phyloP scores from a whole-genome alignment of 2,113 vertebrate genomes.

The Capreolus pygargus region DNA sequence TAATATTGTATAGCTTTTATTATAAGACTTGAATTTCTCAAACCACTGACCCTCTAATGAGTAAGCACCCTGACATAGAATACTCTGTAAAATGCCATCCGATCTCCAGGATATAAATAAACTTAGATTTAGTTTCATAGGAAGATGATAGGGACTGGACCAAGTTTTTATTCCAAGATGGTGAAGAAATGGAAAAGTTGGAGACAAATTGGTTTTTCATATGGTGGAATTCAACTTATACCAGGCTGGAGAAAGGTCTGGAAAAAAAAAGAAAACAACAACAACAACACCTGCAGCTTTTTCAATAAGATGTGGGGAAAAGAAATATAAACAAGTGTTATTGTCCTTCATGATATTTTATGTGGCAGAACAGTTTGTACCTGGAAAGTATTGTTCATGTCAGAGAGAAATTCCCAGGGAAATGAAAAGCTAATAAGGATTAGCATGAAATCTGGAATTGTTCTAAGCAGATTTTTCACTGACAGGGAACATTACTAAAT shows the following conservation, averaged over 20 bases:
- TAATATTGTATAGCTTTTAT: background rate
- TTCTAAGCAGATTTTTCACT: conserved; percentile 33
- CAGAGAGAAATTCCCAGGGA: conserved; percentile 48
- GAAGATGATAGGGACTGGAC: background rate
- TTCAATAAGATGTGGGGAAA: background rate
- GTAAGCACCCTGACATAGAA: background rate
- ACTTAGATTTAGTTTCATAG: background rate
- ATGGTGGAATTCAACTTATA: background rate
- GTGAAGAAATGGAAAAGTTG: background rate
- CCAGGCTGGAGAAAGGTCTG: background rate
- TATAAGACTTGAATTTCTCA: background rate
- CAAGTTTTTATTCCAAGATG: background rate
- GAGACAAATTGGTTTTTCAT: background rate
- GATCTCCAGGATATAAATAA: background rate
- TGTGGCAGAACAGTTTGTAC: conserved; percentile 22
- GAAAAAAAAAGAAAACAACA: background rate
- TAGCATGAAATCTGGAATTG: conserved; percentile 41
- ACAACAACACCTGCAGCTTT: background rate
- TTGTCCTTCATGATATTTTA: background rate
- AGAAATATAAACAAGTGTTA: background rate
- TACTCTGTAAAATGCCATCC: background rate
- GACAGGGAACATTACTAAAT: background rate
- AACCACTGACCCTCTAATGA: background rate
- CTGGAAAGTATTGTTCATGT: conserved; percentile 11
- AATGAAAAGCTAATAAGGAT: conserved; percentile 56